Base-by-base conservation (phyloP, 2,113 vertebrate genomes). In the Dermatemys mawii region DNA sequence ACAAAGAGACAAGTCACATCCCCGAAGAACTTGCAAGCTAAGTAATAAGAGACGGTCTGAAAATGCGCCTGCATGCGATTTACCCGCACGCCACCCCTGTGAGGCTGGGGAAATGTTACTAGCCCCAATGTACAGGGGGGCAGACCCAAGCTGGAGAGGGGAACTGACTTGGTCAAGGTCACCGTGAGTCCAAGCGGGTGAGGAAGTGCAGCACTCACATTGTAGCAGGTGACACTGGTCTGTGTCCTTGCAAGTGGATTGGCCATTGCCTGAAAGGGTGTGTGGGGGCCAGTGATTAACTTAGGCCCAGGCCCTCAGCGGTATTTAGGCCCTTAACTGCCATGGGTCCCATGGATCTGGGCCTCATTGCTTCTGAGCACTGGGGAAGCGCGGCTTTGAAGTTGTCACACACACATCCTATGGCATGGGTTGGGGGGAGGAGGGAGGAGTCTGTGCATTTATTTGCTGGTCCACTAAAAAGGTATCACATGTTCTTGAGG, bases 381-480 rank as follows among this genome's bases (percentile, higher is more conserved):
- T 57, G 55, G 27, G 55, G 27, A 57, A 12, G 55, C 29, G 2
- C 5, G 12, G 27, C 26, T 57, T 27, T 27, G 26, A 55, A 27
- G 54, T 27, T 57, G 55, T 27, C 26, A 29, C 55, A 29, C 55
- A 29, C 55, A 29, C 27, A n/a, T n/a, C 12, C 27, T 57, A 27
- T 57, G 27, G 55, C 2, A 9, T 53, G 51, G 51, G n/a, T n/a
- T n/a, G n/a, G n/a, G n/a, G n/a, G n/a, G n/a, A n/a, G n/a, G n/a
- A 17, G 16, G 24, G 26, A 27, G 55, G 11, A 6, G 27, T 57
- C 27, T 29, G 27, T 57, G 55, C 12, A 27, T 57, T 29, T 32
- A 57, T 57, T 29, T 57, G 0, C 57, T 19, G 55, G 27, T 41
- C 57, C 2, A 0, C 5, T 2, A n/a, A 70, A 78, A 76, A 70